Evolutionary conservation across 2,888 invertebrate genomes (phyloP).

Genomic region (Drosophila neonasuta): DNA sequence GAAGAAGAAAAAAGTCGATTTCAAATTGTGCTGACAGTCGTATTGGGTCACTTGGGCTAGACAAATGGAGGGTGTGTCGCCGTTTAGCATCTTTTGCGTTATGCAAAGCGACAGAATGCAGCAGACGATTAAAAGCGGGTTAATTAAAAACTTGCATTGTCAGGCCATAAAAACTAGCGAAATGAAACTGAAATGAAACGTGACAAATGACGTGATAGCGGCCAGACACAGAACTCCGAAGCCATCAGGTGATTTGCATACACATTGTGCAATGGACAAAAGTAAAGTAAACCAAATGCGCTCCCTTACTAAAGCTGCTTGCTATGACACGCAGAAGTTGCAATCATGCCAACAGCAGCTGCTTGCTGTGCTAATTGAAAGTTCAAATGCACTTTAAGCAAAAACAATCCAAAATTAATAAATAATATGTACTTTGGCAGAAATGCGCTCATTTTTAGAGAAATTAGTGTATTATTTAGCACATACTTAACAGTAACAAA

Average conservation of each 20-base stretch:
- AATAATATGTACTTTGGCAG: constrained; percentile 1
- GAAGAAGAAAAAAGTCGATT: neutral
- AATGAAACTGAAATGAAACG: constrained; percentile 57
- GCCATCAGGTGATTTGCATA: constrained; percentile 38
- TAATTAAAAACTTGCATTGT: constrained; percentile 54
- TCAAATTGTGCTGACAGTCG: constrained; percentile 14
- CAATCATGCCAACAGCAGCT: constrained; percentile 1
- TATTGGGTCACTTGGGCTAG: constrained; percentile 12
- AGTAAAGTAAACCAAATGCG: neutral
- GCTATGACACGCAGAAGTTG: neutral
- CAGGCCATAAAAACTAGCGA: constrained; percentile 27
- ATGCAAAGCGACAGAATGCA: constrained; percentile 45
- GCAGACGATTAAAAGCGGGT: constrained; percentile 37
- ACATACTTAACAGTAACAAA: constrained; percentile 1
- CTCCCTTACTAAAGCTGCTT: neutral
- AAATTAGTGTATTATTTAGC: constrained; percentile 3
- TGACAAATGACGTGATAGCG: constrained; percentile 57
- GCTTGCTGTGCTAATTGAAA: constrained; percentile 5
- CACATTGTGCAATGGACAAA: constrained; percentile 1
- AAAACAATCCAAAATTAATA: neutral
- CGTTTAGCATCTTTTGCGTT: constrained; percentile 22
- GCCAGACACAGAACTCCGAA: constrained; percentile 1
- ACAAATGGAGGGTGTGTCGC: constrained; percentile 44
- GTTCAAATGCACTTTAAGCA: neutral
- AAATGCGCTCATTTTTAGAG: neutral